Percentiles rank a stretch among this genome's conserved stretches.
Conservation (phyloP, 2,797 vertebrate species). For the Bufotes viridis region DNA sequence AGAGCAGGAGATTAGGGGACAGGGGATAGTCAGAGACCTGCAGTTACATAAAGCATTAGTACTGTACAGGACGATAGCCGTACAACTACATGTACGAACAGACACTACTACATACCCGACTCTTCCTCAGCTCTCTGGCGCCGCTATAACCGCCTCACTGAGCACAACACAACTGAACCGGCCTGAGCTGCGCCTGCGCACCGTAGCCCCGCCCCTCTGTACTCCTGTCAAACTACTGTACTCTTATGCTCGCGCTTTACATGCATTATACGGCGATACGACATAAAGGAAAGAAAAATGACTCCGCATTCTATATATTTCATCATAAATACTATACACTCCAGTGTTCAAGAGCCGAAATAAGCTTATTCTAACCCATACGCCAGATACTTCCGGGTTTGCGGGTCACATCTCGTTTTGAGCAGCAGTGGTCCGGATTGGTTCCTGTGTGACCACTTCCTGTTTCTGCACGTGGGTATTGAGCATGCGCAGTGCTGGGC, state of each 20-base stretch:
- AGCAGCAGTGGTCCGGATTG: not conserved
- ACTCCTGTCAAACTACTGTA: not conserved
- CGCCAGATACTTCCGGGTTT: constrained; percentile 14
- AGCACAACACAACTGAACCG: constrained; percentile 3
- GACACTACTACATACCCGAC: constrained; percentile 18
- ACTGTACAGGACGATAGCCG: not conserved
- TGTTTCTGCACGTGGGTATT: constrained; percentile 19
- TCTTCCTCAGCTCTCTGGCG: constrained; percentile 8
- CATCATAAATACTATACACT: too few relatives aligned
- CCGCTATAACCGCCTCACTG: constrained; percentile 17
- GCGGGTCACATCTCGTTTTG: constrained; percentile 17
- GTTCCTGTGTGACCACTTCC: not conserved
- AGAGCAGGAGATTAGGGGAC: not conserved
- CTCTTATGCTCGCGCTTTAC: not conserved
- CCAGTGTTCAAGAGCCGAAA: not conserved
- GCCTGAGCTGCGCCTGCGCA: constrained; percentile 25
- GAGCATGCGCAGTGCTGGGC: not conserved
- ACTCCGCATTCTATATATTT: not conserved
- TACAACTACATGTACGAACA: not conserved
- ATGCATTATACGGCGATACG: too few relatives aligned
- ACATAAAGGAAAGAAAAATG: not conserved
- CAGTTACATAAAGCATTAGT: not conserved
- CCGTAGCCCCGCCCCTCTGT: not conserved
- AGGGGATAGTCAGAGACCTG: not conserved
- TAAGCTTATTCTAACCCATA: not conserved